Base-by-base conservation (phyloP, 1,140 invertebrate genomes). In the Formica selysi region DNA sequence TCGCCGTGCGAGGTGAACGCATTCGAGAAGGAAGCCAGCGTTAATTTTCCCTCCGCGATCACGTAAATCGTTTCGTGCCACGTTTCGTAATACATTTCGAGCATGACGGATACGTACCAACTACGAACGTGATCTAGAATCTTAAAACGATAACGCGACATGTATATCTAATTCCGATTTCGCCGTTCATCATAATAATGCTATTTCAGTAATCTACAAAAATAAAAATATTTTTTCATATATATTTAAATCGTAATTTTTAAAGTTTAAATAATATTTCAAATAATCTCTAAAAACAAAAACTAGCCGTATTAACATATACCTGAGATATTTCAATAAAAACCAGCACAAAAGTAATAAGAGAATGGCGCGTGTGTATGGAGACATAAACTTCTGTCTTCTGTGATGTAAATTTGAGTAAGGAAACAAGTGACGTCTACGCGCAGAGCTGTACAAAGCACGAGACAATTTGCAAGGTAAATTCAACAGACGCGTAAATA, bases 1-100 rank as follows among this genome's bases (percentile, higher is more conserved):
- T 11, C 36, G 22, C 29, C 65, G 44, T 29, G 44, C 76, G 76
- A 70, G 76, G 76, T 80, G 76, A 80, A 70, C 65, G 78, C 48
- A 80, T 80, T 80, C 48, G 54, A 70, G 65, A 80, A 80, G 65
- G 36, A 80, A 80, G 62, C 62, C 76, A 38, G 54, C 78, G 51
- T 80, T 70, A 80, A 80, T 80, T 80, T 70, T 59, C 76, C 44
- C 48, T 57, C 78, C 78, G 41, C 64, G 64, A 70, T 3, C 48
- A n/a, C 3, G 48, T 70, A 80, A 70, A 70, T 80, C 32, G 76
- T 13, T 70, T 54, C 36, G 78, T 70, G 44, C 48, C 48, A 19
- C 76, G 62, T 68, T 79, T 79, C 78, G 65, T 65, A 80, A 70
- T 57, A 70, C 36, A 70, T 80, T 70, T 80, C 78, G 64, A 70